phyloP scores from a whole-genome alignment of 2,888 invertebrate genomes.

The Dryobota labecula region DNA sequence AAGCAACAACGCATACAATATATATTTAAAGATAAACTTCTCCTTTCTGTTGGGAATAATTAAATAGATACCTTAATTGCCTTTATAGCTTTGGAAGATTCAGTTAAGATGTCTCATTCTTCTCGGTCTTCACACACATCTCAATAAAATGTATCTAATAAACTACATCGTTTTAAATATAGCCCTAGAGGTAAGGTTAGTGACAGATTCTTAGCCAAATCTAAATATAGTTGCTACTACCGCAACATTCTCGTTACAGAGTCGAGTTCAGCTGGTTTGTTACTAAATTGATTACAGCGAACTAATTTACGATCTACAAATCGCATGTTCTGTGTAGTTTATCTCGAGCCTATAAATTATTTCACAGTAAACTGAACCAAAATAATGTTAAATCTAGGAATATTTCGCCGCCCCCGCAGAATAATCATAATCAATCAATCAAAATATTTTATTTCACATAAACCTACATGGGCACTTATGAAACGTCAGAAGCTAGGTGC shows the following conservation, averaged over 20 bases:
- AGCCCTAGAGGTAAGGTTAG: slow-evolving; percentile 39
- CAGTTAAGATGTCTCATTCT: not conserved
- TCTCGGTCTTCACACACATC: not conserved
- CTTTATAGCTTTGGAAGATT: not conserved
- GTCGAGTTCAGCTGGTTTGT: slow-evolving; percentile 33
- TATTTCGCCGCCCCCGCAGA: too few species aligned
- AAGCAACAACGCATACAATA: not conserved
- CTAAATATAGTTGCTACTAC: slow-evolving; percentile 56
- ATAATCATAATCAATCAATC: too few species aligned
- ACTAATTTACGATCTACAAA: slow-evolving; percentile 45
- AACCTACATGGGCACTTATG: too few species aligned
- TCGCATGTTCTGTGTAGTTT: slow-evolving; percentile 30
- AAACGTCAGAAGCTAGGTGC: too few species aligned
- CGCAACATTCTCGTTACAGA: slow-evolving; percentile 52
- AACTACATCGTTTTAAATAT: slow-evolving; percentile 35
- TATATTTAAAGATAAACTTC: not conserved
- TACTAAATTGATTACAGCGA: slow-evolving; percentile 36
- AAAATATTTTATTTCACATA: too few species aligned
- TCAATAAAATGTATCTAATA: slow-evolving; percentile 10
- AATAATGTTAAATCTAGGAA: slow-evolving; percentile 11
- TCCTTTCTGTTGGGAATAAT: too few species aligned
- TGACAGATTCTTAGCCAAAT: slow-evolving; percentile 55
- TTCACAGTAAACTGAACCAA: slow-evolving; percentile 37
- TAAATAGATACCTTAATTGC: not conserved
- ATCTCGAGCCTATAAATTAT: slow-evolving; percentile 38